phyloP scores from a whole-genome alignment of 2,888 invertebrate species.

The Brachynemurus nebulosus region DNA sequence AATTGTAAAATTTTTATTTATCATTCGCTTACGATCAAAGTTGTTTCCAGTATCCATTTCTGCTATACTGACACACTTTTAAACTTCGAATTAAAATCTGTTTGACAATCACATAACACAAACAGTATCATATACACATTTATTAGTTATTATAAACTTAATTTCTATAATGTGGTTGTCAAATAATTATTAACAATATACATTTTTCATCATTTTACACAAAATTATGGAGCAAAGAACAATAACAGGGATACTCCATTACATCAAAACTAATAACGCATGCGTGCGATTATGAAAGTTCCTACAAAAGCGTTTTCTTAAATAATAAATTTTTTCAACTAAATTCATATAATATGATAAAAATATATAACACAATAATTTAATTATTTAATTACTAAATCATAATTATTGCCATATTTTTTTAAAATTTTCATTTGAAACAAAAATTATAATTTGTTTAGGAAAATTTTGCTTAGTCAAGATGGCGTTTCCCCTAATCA shows the following conservation, averaged over 20 bases:
- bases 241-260: constrained; percentile 12
- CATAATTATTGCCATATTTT: too few relatives aligned
- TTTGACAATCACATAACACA: constrained; percentile 2
- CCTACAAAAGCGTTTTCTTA: too few relatives aligned
- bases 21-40: constrained; percentile 6
- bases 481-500: background rate
- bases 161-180: constrained; percentile 4
- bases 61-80: constrained; percentile 10
- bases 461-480: too few relatives aligned
- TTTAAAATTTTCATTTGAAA: too few relatives aligned
- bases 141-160: background rate
- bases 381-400: too few relatives aligned
- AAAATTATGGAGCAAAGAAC: constrained; percentile 10
- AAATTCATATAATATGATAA: too few relatives aligned
- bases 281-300: constrained; percentile 1
- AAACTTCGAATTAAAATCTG: constrained; percentile 5
- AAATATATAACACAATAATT: too few relatives aligned
- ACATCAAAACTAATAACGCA: constrained; percentile 7
- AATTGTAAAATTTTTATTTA: too few relatives aligned
- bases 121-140: constrained; percentile 8
- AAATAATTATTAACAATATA: constrained; percentile 8
- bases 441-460: too few relatives aligned
- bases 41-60: constrained; percentile 7
- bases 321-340: too few relatives aligned
- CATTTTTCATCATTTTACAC: constrained; percentile 10